A percentile compares a stretch with the other conserved stretches of the same genome.
These are phyloP conservation scores for Melieria picta DNA, from an alignment of 2,888 invertebrate species.

Conservation along the genomic window DNA sequence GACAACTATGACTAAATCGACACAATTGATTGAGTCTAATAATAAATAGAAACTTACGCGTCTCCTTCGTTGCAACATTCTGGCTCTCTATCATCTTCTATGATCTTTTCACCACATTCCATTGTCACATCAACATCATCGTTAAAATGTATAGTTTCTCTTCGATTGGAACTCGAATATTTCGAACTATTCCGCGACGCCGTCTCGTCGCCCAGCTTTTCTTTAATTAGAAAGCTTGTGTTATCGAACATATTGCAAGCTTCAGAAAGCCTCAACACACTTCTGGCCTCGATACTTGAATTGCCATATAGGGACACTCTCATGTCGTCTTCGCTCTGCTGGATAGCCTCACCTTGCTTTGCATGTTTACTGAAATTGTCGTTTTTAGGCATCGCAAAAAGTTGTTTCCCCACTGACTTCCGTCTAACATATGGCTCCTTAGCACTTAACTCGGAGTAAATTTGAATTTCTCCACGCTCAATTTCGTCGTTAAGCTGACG, in stretches of 20 bases:
- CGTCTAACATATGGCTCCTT: slow-evolving; percentile 36
- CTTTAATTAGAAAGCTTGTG: slow-evolving; percentile 52
- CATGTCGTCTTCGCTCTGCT: no score
- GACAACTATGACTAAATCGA: no score
- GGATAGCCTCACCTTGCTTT: no score
- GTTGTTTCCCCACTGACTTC: no score
- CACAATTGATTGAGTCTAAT: no score
- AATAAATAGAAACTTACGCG: not conserved
- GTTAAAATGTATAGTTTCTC: slow-evolving; percentile 14
- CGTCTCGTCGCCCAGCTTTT: slow-evolving; percentile 53
- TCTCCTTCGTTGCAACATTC: not conserved
- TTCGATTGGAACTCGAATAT: slow-evolving; percentile 24
- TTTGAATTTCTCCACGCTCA: slow-evolving; percentile 51
- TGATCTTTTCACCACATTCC: not conserved
- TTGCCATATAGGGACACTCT: no score
- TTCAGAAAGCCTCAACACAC: slow-evolving; percentile 47
- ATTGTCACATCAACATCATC: slow-evolving; percentile 14
- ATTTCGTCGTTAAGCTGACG: slow-evolving; percentile 54
- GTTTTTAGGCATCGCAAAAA: no score
- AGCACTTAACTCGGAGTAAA: slow-evolving; percentile 48
- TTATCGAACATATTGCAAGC: slow-evolving; percentile 53
- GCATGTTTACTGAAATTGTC: no score
- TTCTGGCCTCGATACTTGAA: slow-evolving; percentile 15
- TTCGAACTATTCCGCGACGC: slow-evolving; percentile 47
- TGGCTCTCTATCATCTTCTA: not conserved